phyloP scores from a whole-genome alignment of 2,113 vertebrate genomes.

The Megaceryle maxima region DNA sequence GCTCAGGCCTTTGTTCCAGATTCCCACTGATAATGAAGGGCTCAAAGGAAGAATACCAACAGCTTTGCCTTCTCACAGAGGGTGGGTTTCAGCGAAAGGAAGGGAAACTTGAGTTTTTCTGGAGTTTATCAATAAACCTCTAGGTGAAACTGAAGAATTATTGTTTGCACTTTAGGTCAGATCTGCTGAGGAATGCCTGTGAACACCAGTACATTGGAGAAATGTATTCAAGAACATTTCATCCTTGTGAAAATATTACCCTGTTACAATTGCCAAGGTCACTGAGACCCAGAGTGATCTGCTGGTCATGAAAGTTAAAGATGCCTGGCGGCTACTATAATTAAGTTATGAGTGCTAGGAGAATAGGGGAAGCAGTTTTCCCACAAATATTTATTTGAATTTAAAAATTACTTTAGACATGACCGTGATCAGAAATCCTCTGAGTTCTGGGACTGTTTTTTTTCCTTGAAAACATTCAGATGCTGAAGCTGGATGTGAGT shows the following conservation, averaged over 20 bases:
- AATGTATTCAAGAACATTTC: constrained; percentile 16
- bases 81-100: neutral
- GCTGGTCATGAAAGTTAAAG: constrained; percentile 52
- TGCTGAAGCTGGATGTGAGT: neutral
- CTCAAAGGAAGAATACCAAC: constrained; percentile 13
- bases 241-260: constrained; percentile 39
- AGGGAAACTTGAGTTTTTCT: constrained; percentile 36
- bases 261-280: constrained; percentile 11
- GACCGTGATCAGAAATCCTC: neutral
- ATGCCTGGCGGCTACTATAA: constrained; percentile 55
- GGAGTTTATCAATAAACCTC: constrained; percentile 42
- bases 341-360: constrained; percentile 54
- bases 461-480: neutral
- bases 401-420: constrained; percentile 15
- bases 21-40: neutral
- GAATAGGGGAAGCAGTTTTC: constrained; percentile 38
- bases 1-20: neutral
- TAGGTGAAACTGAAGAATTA: constrained; percentile 44
- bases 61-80: neutral
- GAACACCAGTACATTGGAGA: neutral
- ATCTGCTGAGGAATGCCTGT: constrained; percentile 6
- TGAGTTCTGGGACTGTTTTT: neutral
- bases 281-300: constrained; percentile 33
- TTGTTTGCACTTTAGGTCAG: neutral
- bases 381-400: constrained; percentile 64